Evolutionary conservation across 2,113 vertebrate species (phyloP).

Genomic region (Caracal caracal): DNA sequence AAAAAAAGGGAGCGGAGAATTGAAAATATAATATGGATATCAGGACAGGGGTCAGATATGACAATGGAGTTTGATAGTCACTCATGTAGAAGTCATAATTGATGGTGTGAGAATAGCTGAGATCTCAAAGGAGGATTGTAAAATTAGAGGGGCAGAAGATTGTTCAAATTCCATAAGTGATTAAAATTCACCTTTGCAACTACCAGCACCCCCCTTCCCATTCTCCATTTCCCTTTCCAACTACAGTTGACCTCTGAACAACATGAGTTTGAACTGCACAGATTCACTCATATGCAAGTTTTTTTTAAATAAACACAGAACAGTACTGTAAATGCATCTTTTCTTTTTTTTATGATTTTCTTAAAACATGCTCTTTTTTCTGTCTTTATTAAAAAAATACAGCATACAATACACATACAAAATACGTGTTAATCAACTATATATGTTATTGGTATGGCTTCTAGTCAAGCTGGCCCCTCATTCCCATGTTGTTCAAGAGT

Average conservation of each 20-base stretch:
- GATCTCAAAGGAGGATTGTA: background rate
- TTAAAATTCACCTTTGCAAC: accelerated
- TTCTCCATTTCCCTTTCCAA: too few relatives aligned
- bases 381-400: background rate
- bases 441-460: background rate
- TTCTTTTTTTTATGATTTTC: background rate
- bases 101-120: background rate
- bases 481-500: background rate
- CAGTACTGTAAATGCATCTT: background rate
- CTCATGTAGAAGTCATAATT: accelerated
- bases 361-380: background rate
- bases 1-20: accelerated
- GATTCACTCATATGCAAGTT: background rate
- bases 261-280: background rate
- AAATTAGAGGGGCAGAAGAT: background rate
- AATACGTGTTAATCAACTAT: background rate
- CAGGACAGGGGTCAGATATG: accelerated
- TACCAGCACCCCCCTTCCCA: too few relatives aligned
- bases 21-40: background rate
- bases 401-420: background rate
- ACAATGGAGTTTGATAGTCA: background rate
- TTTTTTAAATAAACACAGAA: background rate
- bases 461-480: background rate
- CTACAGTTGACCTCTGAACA: background rate
- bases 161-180: background rate